A percentile compares a stretch with the other conserved stretches of the same genome.
These are phyloP conservation scores for Scylla paramamosain DNA, from an alignment of 1,140 invertebrate species.

Conservation along the genomic window DNA sequence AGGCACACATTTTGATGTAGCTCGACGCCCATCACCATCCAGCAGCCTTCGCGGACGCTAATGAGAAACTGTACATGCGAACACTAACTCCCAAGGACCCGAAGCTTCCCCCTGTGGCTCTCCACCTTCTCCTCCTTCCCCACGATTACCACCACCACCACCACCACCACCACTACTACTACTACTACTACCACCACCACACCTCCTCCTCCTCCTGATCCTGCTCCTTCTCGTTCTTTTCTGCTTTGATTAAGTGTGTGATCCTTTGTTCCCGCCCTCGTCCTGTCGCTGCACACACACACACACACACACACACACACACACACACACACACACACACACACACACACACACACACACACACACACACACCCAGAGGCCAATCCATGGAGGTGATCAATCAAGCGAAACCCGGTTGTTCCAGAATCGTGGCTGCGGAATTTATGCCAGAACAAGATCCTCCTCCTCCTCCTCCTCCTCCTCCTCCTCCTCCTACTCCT, in stretches of 20 bases:
- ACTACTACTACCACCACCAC: too few species aligned
- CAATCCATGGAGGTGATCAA: neutral
- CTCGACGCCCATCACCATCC: neutral
- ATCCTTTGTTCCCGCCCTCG: neutral
- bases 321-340: conserved; percentile 19
- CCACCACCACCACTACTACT: too few species aligned
- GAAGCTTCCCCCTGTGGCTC: neutral
- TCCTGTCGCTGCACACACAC: neutral
- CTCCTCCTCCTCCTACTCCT: neutral
- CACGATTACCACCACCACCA: too few species aligned
- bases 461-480: too few species aligned
- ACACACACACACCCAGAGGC: neutral
- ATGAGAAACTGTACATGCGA: conserved; percentile 3
- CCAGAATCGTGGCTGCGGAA: neutral
- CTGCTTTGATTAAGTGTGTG: neutral
- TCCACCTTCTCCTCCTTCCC: neutral
- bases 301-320: conserved; percentile 18
- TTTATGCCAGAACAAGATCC: neutral
- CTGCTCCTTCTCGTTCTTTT: neutral
- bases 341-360: conserved; percentile 19
- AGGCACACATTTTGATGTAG: neutral
- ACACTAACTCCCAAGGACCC: neutral
- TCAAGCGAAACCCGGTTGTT: conserved; percentile 1
- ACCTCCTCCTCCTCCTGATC: neutral
- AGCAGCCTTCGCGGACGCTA: neutral